These are phyloP conservation scores for Sclerurus mexicanus DNA, from an alignment of 2,113 vertebrate genomes.

Conservation along the genomic window DNA sequence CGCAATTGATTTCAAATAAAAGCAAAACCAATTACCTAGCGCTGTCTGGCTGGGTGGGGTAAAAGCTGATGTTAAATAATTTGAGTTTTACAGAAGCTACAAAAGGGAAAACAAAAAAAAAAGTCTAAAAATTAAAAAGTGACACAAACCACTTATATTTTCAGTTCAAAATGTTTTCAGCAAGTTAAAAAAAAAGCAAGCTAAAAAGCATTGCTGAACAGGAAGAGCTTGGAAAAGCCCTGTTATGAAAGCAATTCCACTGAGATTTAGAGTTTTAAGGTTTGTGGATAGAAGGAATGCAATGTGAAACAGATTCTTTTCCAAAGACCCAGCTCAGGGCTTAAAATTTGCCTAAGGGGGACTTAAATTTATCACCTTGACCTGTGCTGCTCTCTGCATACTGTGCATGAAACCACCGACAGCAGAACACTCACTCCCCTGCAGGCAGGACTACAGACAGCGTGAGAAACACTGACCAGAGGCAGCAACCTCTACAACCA, in stretches of 20 bases:
- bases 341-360: not conserved
- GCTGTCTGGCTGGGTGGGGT: not conserved
- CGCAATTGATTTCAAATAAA: constrained; percentile 5
- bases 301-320: not conserved
- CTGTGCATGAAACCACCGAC: not conserved
- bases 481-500: not conserved
- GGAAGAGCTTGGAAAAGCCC: not conserved
- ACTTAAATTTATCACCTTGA: not conserved
- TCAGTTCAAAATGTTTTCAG: not conserved
- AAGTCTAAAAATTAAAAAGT: not conserved
- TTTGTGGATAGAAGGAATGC: not conserved
- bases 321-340: not conserved
- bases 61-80: not conserved
- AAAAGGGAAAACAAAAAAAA: not conserved
- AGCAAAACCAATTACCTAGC: not conserved
- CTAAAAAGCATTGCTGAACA: not conserved
- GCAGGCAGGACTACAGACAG: not conserved
- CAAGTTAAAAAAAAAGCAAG: not conserved
- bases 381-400: not conserved
- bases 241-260: not conserved
- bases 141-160: not conserved
- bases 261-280: not conserved
- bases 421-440: not conserved
- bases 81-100: not conserved
- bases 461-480: not conserved